Percentiles rank a stretch among this genome's conserved stretches.
Evolutionary conservation across 1,140 invertebrate genomes (phyloP).

Genomic region (Hylyphantes graminicola): DNA sequence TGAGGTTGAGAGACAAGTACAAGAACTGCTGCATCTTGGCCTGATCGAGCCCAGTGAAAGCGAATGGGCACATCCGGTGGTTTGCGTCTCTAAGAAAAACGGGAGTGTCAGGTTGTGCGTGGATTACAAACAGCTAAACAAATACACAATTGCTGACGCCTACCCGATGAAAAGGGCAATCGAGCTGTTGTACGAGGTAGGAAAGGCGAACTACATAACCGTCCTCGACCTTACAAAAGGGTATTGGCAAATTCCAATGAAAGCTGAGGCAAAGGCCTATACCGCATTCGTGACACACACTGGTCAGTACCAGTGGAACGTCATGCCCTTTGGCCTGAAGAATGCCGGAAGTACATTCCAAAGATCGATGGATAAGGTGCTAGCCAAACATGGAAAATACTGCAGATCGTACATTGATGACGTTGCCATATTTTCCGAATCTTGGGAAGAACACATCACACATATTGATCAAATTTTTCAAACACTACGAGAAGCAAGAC

Average conservation of each 20-base stretch:
- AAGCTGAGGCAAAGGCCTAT: neutral
- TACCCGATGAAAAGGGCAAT: slow-evolving; percentile 57
- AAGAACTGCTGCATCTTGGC: neutral
- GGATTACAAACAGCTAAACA: slow-evolving; percentile 63
- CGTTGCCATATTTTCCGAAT: neutral
- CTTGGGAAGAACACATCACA: neutral
- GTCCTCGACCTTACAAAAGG: neutral
- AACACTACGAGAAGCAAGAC: neutral
- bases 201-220: neutral
- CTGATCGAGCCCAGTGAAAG: neutral
- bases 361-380: neutral
- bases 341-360: neutral
- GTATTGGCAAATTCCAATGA: neutral
- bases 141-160: slow-evolving; percentile 58
- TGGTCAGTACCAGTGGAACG: neutral
- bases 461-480: neutral
- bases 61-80: neutral
- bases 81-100: slow-evolving; percentile 29
- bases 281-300: neutral
- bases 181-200: neutral
- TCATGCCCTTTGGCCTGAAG: neutral
- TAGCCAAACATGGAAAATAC: neutral
- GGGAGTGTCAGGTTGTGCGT: slow-evolving; percentile 60
- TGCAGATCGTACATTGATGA: neutral
- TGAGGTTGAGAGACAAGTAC: neutral